Percentiles rank a stretch among this genome's conserved stretches.
These are phyloP conservation scores for Maniola jurtina DNA, from an alignment of 1,140 invertebrate species.

Conservation along the genomic window DNA sequence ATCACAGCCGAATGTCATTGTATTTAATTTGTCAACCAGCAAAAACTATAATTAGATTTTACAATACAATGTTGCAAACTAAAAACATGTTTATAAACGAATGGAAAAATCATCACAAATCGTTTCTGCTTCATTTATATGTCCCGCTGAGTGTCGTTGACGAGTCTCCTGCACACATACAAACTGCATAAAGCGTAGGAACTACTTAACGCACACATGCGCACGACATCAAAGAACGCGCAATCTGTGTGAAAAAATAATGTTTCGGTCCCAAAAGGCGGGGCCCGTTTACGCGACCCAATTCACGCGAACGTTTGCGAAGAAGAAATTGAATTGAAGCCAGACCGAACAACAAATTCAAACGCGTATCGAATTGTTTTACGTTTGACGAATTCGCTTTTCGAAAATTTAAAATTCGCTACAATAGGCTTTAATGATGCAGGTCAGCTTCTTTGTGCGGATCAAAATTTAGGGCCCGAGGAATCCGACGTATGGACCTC, in stretches of 20 bases:
- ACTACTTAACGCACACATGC: slow-evolving; percentile 75
- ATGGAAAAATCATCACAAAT: slow-evolving; percentile 52
- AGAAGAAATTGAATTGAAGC: slow-evolving; percentile 77
- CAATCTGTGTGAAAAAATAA: slow-evolving; percentile 76
- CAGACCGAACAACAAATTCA: slow-evolving; percentile 72
- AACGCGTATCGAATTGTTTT: slow-evolving; percentile 79
- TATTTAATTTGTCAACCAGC: not conserved
- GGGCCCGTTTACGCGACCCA: slow-evolving; percentile 75
- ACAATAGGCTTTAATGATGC: slow-evolving; percentile 77
- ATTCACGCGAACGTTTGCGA: slow-evolving; percentile 70
- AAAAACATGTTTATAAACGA: slow-evolving; percentile 29
- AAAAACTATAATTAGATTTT: slow-evolving; percentile 13
- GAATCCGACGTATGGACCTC: slow-evolving; percentile 38
- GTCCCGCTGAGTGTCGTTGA: slow-evolving; percentile 68
- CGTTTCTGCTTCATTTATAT: slow-evolving; percentile 58
- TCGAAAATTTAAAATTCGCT: slow-evolving; percentile 72
- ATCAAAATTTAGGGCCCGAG: slow-evolving; percentile 46
- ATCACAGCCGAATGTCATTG: not conserved
- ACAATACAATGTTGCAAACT: slow-evolving; percentile 11
- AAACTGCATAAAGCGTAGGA: slow-evolving; percentile 64
- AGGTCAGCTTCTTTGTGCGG: slow-evolving; percentile 64
- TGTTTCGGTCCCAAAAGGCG: slow-evolving; percentile 74
- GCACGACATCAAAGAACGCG: slow-evolving; percentile 75
- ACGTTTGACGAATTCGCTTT: slow-evolving; percentile 76
- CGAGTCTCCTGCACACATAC: slow-evolving; percentile 60